Conservation (phyloP, 2,113 vertebrate species). For the Rattus rattus region DNA sequence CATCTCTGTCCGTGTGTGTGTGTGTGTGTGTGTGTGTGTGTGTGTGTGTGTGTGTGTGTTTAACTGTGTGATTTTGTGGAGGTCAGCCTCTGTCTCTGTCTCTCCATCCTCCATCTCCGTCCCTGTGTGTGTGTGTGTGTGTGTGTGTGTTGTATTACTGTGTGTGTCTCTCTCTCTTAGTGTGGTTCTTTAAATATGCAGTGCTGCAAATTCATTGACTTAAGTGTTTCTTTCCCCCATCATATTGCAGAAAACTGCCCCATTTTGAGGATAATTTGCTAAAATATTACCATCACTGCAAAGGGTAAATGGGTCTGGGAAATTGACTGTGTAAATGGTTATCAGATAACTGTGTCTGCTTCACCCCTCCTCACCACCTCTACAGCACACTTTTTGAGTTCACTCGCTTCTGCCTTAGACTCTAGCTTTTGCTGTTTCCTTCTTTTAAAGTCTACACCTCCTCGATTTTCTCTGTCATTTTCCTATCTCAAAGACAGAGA, state of each 20-base stretch:
- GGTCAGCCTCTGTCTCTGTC: not conserved
- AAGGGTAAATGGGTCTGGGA: not conserved
- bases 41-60: not conserved
- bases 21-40: not conserved
- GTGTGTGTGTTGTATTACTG: not conserved
- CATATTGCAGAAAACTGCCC: slow-evolving; percentile 7
- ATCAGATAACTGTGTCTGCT: not conserved
- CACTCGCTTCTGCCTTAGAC: not conserved
- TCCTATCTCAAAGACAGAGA: slow-evolving; percentile 52
- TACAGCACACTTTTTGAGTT: not conserved
- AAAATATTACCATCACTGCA: not conserved
- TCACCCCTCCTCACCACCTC: not conserved
- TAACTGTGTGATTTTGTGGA: too few relatives aligned
- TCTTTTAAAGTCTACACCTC: not conserved
- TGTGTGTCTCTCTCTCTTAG: not conserved
- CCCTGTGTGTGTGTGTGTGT: not conserved
- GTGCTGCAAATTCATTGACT: slow-evolving; percentile 57
- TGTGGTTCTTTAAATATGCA: slow-evolving; percentile 45
- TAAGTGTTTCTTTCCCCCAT: slow-evolving; percentile 34
- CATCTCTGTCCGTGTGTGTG: not conserved
- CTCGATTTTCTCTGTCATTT: not conserved
- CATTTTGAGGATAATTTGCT: slow-evolving; percentile 58
- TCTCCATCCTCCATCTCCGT: not conserved
- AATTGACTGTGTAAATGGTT: slow-evolving; percentile 37
- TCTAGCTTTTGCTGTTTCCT: not conserved